Percentiles rank a stretch among this genome's conserved stretches.
Conservation (phyloP, 2,888 invertebrate genomes). For the Andrena flavipes region DNA sequence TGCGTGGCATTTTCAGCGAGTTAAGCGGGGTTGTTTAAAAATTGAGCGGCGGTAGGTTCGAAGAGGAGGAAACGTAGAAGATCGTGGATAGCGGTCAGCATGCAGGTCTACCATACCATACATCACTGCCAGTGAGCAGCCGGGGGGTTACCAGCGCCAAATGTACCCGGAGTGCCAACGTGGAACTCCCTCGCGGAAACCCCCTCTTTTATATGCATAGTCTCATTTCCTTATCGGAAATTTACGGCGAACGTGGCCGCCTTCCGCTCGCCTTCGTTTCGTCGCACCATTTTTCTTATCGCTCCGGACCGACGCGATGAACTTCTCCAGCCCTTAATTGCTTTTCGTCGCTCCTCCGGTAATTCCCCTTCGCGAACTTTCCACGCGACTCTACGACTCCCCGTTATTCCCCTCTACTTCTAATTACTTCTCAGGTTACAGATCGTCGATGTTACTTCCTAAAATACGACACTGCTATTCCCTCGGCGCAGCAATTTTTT, state of each 20-base stretch:
- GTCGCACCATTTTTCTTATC: slow-evolving; percentile 43
- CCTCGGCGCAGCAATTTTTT: neutral
- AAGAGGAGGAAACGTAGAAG: slow-evolving; percentile 25
- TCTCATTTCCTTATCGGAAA: slow-evolving; percentile 83
- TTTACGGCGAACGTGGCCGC: slow-evolving; percentile 68
- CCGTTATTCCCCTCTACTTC: neutral
- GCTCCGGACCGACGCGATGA: slow-evolving; percentile 1
- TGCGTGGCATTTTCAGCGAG: no score
- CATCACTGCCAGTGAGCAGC: slow-evolving; percentile 78
- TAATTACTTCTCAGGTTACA: neutral
- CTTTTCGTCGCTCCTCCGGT: neutral
- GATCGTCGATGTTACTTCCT: neutral
- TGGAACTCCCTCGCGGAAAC: slow-evolving; percentile 73
- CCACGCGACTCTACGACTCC: neutral
- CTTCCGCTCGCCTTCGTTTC: slow-evolving; percentile 13
- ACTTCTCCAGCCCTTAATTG: slow-evolving; percentile 43
- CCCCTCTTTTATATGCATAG: slow-evolving; percentile 83
- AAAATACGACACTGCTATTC: neutral
- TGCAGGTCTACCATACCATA: slow-evolving; percentile 75
- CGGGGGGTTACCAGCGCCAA: slow-evolving; percentile 78
- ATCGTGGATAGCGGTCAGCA: slow-evolving; percentile 68
- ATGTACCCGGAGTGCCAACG: slow-evolving; percentile 78
- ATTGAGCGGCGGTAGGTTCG: neutral
- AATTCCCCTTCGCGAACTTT: neutral
- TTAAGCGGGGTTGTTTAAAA: neutral